phyloP scores from a whole-genome alignment of 2,113 vertebrate species.

The Sander vitreus region DNA sequence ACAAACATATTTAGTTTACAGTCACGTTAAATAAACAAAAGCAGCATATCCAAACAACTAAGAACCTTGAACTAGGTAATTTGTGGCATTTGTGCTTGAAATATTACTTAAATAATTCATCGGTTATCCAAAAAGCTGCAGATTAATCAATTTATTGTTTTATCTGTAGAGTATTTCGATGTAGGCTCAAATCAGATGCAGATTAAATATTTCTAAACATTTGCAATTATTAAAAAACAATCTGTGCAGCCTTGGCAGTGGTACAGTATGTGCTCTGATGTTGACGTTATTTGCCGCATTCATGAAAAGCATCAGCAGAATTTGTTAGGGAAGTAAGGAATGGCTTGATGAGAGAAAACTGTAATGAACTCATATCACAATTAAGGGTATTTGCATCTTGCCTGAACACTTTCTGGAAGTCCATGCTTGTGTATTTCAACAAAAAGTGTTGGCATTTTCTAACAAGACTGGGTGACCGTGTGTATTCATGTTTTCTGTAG shows the following conservation, averaged over 20 bases:
- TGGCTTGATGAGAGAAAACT: background rate
- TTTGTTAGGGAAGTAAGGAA: background rate
- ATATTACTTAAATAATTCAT: background rate
- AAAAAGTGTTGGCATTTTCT: background rate
- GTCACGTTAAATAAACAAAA: background rate
- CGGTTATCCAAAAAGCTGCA: background rate
- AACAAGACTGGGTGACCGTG: background rate
- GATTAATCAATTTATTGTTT: background rate
- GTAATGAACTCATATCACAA: background rate
- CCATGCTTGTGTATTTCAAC: background rate
- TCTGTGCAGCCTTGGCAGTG: background rate
- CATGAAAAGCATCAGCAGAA: background rate
- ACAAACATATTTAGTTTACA: background rate
- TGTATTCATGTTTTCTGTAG: constrained; percentile 5
- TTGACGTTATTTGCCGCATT: background rate
- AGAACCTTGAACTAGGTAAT: background rate
- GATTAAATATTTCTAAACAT: background rate
- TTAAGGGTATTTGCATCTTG: background rate
- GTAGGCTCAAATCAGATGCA: background rate
- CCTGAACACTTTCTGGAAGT: background rate
- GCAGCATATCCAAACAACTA: background rate
- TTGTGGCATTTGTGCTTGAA: background rate
- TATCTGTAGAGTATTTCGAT: background rate
- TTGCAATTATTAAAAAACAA: background rate
- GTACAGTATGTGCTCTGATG: background rate